A percentile compares a stretch with the other conserved stretches of the same genome.
Evolutionary conservation across 2,797 vertebrate species (phyloP).

Genomic region (Pseudochromis fuscus): DNA sequence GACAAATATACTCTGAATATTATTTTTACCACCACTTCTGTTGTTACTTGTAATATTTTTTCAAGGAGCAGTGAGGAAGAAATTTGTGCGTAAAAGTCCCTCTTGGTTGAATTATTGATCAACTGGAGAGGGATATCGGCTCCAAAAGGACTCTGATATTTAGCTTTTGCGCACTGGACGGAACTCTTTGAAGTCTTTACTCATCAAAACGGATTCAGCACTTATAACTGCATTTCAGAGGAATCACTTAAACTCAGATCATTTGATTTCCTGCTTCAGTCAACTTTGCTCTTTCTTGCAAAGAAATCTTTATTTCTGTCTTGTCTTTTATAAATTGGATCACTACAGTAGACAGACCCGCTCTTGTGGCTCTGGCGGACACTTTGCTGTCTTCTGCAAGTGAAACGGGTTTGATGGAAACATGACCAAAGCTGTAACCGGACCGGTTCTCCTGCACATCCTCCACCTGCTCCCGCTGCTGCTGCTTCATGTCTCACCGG

Average conservation of each 20-base stretch:
- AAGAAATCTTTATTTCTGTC: constrained; percentile 3
- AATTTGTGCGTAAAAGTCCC: constrained; percentile 35
- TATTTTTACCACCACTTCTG: background rate
- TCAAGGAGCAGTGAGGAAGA: background rate
- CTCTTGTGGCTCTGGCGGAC: background rate
- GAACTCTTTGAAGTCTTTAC: constrained; percentile 8
- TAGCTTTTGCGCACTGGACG: constrained; percentile 6
- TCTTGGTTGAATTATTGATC: constrained; percentile 7
- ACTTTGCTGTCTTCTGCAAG: constrained; percentile 29
- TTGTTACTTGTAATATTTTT: background rate
- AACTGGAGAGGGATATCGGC: background rate
- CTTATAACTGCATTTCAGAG: background rate
- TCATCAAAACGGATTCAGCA: background rate
- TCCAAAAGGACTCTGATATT: background rate
- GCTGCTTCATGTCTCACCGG: constrained; percentile 56
- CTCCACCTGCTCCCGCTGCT: constrained; percentile 44
- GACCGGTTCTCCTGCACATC: constrained; percentile 44
- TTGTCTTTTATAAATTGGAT: background rate
- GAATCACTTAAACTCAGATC: background rate
- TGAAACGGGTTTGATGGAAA: constrained; percentile 69
- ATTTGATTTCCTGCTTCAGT: background rate
- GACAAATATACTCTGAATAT: background rate
- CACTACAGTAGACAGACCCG: background rate
- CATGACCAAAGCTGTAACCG: constrained; percentile 74
- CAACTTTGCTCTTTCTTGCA: constrained; percentile 17